A percentile compares a stretch with the other conserved stretches of the same genome.
phyloP scores from a whole-genome alignment of 2,888 invertebrate genomes.

The Auanema sp. region DNA sequence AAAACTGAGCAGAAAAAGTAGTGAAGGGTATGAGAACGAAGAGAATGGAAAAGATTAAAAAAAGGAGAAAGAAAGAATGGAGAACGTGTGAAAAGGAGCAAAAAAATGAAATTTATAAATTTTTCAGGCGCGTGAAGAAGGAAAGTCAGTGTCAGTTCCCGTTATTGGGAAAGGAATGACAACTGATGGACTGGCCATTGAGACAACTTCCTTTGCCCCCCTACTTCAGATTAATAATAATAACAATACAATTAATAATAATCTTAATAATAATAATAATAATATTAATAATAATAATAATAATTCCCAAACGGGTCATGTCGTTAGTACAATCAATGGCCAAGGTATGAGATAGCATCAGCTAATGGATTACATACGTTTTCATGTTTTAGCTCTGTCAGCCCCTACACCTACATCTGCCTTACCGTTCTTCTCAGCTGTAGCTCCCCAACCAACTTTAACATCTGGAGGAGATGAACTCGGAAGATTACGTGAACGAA shows the following conservation, averaged over 20 bases:
- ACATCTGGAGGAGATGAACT: slow-evolving; percentile 12
- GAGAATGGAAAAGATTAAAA: neutral
- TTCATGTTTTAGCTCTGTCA: too few relatives aligned
- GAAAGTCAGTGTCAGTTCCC: slow-evolving; percentile 15
- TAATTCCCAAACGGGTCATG: too few relatives aligned
- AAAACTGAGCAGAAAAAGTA: too few relatives aligned
- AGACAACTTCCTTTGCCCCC: slow-evolving; percentile 17
- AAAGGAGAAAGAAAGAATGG: neutral
- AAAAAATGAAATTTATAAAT: neutral
- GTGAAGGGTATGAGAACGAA: too few relatives aligned
- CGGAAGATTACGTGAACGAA: slow-evolving; percentile 18
- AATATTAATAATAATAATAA: too few relatives aligned
- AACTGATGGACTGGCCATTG: slow-evolving; percentile 3
- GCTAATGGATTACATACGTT: too few relatives aligned
- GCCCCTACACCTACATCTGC: neutral
- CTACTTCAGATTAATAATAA: slow-evolving; percentile 1
- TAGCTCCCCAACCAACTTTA: slow-evolving; percentile 5
- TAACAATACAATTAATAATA: too few relatives aligned
- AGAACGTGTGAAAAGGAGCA: neutral
- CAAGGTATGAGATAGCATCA: too few relatives aligned
- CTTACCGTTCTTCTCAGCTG: slow-evolving; percentile 7
- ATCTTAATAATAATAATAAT: too few relatives aligned
- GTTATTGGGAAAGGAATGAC: slow-evolving; percentile 21
- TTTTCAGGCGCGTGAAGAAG: slow-evolving; percentile 20
- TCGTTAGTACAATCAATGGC: too few relatives aligned